These are phyloP conservation scores for Plecotus auritus DNA, from an alignment of 2,113 vertebrate genomes.

Conservation along the genomic window DNA sequence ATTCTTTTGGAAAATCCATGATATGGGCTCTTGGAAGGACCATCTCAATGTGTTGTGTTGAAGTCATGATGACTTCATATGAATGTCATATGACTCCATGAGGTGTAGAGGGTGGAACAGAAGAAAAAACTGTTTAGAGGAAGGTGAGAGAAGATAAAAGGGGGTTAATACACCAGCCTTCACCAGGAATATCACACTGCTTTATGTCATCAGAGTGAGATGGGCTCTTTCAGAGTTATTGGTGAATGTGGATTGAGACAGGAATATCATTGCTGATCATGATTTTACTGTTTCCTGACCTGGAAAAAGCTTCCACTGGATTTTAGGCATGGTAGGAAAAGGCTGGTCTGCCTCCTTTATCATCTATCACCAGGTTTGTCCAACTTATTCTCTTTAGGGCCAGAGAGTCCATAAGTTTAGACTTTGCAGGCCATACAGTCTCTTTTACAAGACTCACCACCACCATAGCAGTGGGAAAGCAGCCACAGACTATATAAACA, in stretches of 20 bases:
- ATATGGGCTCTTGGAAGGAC: neutral
- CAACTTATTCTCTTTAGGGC: neutral
- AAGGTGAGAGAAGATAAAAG: accelerated
- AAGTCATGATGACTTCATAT: neutral
- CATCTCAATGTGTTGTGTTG: accelerated
- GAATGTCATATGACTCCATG: accelerated
- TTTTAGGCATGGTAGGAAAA: too few relatives aligned
- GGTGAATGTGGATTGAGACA: neutral
- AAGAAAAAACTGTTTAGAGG: neutral
- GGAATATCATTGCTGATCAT: accelerated
- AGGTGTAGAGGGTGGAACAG: neutral
- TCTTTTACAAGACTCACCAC: too few relatives aligned
- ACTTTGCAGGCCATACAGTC: neutral
- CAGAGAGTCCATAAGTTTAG: neutral
- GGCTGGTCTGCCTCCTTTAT: neutral
- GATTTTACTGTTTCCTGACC: neutral
- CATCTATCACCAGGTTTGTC: neutral
- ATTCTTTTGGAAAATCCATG: neutral
- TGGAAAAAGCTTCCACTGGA: neutral
- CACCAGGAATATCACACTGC: accelerated
- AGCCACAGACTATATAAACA: neutral
- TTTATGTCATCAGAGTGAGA: too few relatives aligned
- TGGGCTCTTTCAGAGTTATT: too few relatives aligned
- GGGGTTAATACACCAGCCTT: accelerated
- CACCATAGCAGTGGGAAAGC: too few relatives aligned